Evolutionary conservation across 1,140 invertebrate genomes (phyloP).

Genomic region (Pseudomyrmex gracilis): DNA sequence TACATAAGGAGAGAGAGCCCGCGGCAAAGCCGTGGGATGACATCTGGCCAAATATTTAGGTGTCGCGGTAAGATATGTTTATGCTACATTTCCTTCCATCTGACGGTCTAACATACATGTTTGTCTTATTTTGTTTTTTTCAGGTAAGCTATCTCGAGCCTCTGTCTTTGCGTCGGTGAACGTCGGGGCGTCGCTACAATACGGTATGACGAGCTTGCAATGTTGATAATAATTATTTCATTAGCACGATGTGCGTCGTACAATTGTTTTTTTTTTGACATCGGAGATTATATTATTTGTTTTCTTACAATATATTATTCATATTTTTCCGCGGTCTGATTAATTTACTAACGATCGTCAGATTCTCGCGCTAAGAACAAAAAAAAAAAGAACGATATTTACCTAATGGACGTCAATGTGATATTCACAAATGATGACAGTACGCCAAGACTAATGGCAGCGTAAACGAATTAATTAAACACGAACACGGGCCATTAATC

Average conservation of each 20-base stretch:
- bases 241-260: not conserved
- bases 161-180: not conserved
- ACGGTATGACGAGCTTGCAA: conserved; percentile 33
- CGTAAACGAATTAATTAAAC: conserved; percentile 51
- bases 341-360: no score
- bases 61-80: conserved; percentile 70
- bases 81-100: conserved; percentile 41
- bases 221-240: conserved; percentile 11
- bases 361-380: not conserved
- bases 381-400: not conserved
- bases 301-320: no score
- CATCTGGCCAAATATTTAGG: conserved; percentile 79
- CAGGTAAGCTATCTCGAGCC: conserved; percentile 74
- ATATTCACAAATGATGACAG: conserved; percentile 22
- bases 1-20: conserved; percentile 4
- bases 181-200: not conserved
- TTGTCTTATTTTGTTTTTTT: conserved; percentile 74
- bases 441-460: conserved; percentile 23
- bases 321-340: no score
- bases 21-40: conserved; percentile 50
- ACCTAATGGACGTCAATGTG: not conserved
- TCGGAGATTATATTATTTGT: not conserved
- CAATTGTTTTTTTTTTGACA: conserved; percentile 10
- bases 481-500: conserved; percentile 36
- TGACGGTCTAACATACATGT: conserved; percentile 31